Base-by-base conservation (phyloP, 2,888 invertebrate genomes). In the Athalia cordata region DNA sequence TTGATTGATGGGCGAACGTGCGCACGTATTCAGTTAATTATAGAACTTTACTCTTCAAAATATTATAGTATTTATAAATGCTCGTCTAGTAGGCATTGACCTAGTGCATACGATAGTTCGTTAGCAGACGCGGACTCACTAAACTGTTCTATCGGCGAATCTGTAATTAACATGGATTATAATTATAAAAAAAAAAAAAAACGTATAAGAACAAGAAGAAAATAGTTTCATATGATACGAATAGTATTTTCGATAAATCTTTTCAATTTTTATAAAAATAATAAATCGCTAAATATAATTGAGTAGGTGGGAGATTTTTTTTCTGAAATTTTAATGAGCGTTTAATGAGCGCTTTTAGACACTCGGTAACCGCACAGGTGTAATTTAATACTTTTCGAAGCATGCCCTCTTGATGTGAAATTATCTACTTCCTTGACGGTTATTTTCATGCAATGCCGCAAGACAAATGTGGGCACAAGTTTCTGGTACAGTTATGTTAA, bases 61-160 rank as follows among this genome's bases (percentile, higher is more conserved):
- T 29, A 29, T 29, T 29, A 29, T 29, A 29, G 29, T 29, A 29
- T 75, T 75, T 75, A 62, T 62, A 55, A 47, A 75, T 75, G 61
- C 74, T 75, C 29, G 29, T 29, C 62, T 11, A 61, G 50, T 62
- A 75, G 74, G 74, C 74, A 75, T 75, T 75, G 74, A 75, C 61
- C 74, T 75, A 75, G 50, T 75, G 62, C 74, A 45, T 59, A 75
- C 45, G 7, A 45, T 45, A 11, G 49, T n/a, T 7, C 11, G 50
- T 43, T 52, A 11, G 11, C 8, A 11, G 8, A 52, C 52, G 52
- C 11, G 52, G 29, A 29, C 29, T 29, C 29, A 29, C 29, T 29
- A 29, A 29, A 29, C 29, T 0, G 29, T 29, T 29, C 0, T 29
- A 29, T 29, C 29, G 29, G 29, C 29, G 29, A 29, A 1, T 29